phyloP scores from a whole-genome alignment of 2,113 vertebrate genomes.

The Melanotaenia duboulayi region DNA sequence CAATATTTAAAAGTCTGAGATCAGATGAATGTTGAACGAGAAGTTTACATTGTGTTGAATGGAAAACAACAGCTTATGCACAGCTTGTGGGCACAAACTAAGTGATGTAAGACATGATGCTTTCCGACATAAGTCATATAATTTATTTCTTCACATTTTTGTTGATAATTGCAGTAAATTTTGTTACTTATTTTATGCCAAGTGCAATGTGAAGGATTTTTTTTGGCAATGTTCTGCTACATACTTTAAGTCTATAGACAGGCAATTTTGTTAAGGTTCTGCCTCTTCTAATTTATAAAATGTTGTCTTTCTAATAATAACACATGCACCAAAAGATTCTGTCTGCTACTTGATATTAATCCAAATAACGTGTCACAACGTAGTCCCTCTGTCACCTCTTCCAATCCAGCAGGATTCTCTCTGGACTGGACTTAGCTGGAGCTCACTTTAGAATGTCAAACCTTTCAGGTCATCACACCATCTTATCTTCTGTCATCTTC shows the following conservation, averaged over 20 bases:
- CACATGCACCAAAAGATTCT: neutral
- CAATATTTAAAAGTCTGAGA: too few species aligned
- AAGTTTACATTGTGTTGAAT: too few species aligned
- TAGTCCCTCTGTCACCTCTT: slow-evolving; percentile 4
- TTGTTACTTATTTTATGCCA: neutral
- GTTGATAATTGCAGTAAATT: too few species aligned
- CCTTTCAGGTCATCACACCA: slow-evolving; percentile 35
- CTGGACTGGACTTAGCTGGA: slow-evolving; percentile 29
- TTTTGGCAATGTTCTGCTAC: neutral
- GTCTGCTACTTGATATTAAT: slow-evolving; percentile 27
- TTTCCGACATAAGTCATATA: too few species aligned
- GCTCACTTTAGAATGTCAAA: slow-evolving; percentile 67
- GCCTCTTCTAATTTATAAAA: too few species aligned
- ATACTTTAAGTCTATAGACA: neutral
- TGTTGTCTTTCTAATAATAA: neutral
- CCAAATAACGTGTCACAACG: slow-evolving; percentile 28
- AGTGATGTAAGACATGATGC: too few species aligned
- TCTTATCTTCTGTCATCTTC: slow-evolving; percentile 37
- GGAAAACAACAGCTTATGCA: too few species aligned
- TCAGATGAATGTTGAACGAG: too few species aligned
- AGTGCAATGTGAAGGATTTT: neutral
- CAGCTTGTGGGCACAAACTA: too few species aligned
- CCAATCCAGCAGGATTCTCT: slow-evolving; percentile 29
- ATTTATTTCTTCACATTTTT: too few species aligned
- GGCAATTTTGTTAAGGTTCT: neutral